phyloP scores from a whole-genome alignment of 2,797 vertebrate species.

The Nannoperca australis region DNA sequence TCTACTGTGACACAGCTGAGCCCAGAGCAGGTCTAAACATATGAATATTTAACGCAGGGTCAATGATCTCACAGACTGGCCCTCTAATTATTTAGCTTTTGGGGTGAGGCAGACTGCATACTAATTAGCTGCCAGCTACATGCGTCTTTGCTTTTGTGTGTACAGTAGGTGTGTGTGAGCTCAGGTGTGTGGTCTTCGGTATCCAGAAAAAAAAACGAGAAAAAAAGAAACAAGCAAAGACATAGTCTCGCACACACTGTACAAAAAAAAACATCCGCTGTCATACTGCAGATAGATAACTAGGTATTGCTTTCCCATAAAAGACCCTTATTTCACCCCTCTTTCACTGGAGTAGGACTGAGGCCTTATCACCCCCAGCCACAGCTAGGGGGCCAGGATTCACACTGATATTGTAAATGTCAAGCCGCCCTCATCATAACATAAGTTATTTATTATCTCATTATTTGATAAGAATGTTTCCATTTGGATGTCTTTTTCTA shows the following conservation, averaged over 20 bases:
- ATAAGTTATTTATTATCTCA: constrained; percentile 90
- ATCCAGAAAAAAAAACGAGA: constrained; percentile 44
- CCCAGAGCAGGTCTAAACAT: constrained; percentile 88
- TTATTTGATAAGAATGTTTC: constrained; percentile 89
- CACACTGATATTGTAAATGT: constrained; percentile 84
- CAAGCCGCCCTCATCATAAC: constrained; percentile 84
- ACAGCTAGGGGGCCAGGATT: constrained; percentile 80
- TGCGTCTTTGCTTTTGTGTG: constrained; percentile 52
- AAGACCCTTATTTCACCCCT: constrained; percentile 82
- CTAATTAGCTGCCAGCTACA: constrained; percentile 81
- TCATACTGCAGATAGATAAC: constrained; percentile 80
- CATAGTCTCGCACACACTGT: constrained; percentile 60
- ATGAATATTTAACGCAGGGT: constrained; percentile 90
- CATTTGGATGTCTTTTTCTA: constrained; percentile 83
- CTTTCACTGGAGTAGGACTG: constrained; percentile 74
- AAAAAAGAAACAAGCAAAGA: constrained; percentile 64
- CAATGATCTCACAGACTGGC: constrained; percentile 89
- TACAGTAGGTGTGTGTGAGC: constrained; percentile 25
- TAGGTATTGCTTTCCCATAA: constrained; percentile 83
- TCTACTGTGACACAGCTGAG: constrained; percentile 87
- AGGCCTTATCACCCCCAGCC: constrained; percentile 82
- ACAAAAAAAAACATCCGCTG: constrained; percentile 67
- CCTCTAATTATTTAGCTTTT: constrained; percentile 90
- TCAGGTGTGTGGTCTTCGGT: constrained; percentile 57
- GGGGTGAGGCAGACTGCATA: constrained; percentile 84